Evolutionary conservation across 2,113 vertebrate species (phyloP).

Genomic region (Perognathus longimembris): DNA sequence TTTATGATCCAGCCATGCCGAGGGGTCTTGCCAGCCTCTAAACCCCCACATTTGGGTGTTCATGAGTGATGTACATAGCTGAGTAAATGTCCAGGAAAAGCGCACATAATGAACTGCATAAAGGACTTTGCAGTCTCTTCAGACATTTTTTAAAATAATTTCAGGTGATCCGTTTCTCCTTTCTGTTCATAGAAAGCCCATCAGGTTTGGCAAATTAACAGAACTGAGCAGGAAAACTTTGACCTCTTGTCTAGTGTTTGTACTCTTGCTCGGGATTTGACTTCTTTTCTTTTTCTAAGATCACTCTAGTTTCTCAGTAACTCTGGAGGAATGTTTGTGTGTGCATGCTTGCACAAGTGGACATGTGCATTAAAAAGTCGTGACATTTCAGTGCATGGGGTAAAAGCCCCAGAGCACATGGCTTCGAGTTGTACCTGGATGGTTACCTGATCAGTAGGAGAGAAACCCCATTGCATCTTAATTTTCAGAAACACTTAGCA

Average conservation of each 20-base stretch:
- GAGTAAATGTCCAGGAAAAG: neutral
- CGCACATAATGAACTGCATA: neutral
- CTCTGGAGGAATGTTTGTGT: neutral
- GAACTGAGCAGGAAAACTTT: slow-evolving; percentile 29
- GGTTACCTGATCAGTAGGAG: slow-evolving; percentile 18
- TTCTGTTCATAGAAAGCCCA: slow-evolving; percentile 42
- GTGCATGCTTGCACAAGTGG: neutral
- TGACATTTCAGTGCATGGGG: slow-evolving; percentile 5
- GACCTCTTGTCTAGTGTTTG: slow-evolving; percentile 42
- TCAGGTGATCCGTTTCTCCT: neutral
- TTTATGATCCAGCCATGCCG: slow-evolving; percentile 18
- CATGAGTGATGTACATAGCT: neutral
- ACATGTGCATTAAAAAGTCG: neutral
- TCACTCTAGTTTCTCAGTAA: neutral
- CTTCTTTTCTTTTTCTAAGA: neutral
- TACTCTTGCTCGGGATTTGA: slow-evolving; percentile 12
- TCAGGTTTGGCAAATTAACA: slow-evolving; percentile 8
- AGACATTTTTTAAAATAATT: neutral
- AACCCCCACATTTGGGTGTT: neutral
- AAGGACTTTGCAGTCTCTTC: slow-evolving; percentile 55
- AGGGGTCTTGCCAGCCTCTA: slow-evolving; percentile 41
- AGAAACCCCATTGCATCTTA: slow-evolving; percentile 3
- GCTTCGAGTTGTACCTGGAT: slow-evolving; percentile 36
- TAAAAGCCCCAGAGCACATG: slow-evolving; percentile 14
- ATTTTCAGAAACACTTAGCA: slow-evolving; percentile 45